phyloP scores from a whole-genome alignment of 1,140 invertebrate genomes.

The Penaeus japonicus region DNA sequence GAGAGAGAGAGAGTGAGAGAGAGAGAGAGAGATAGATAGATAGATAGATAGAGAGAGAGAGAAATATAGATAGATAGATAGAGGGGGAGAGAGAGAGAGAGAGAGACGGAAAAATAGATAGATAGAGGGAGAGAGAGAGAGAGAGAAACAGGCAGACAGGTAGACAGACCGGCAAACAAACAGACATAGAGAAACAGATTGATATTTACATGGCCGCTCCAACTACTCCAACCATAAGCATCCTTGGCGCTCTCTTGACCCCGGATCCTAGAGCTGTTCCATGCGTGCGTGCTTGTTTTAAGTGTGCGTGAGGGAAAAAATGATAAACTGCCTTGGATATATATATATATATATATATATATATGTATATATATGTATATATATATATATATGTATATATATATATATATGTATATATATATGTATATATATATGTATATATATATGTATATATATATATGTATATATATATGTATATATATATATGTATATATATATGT shows the following conservation, averaged over 20 bases:
- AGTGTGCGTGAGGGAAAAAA: too few species aligned
- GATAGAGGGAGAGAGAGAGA: not conserved
- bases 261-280: too few species aligned
- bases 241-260: too few species aligned
- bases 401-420: not conserved
- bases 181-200: not conserved
- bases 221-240: too few species aligned
- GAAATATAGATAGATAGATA: too few species aligned
- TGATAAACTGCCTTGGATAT: not conserved
- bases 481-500: too few species aligned
- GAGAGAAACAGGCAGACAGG: not conserved
- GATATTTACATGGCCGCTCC: too few species aligned
- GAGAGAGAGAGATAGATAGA: too few species aligned
- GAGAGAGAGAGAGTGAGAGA: too few species aligned
- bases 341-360: not conserved
- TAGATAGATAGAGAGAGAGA: too few species aligned
- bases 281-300: too few species aligned
- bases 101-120: not conserved
- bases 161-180: not conserved
- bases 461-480: not conserved
- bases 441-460: not conserved
- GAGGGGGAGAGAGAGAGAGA: not conserved
- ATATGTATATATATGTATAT: not conserved
- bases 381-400: slow-evolving; percentile 7
- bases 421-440: not conserved